These are phyloP conservation scores for Procavia capensis DNA, from an alignment of 2,113 vertebrate genomes.

Conservation along the genomic window DNA sequence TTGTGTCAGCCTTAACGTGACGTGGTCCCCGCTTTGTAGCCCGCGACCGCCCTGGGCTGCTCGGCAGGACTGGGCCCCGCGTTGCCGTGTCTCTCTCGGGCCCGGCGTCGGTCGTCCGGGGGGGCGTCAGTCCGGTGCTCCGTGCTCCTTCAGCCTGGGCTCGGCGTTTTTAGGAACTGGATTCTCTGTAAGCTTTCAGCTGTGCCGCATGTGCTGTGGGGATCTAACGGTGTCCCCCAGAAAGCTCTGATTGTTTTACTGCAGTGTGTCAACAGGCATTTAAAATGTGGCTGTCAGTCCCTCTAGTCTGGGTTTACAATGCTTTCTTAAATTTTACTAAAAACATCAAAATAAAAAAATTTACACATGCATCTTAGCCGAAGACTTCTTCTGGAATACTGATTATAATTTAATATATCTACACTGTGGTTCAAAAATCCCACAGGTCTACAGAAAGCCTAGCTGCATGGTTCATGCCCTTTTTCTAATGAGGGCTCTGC, in stretches of 20 bases:
- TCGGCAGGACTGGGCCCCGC: fast-evolving
- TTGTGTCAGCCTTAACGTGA: background rate
- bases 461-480: background rate
- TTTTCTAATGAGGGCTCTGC: background rate
- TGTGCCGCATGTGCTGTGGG: background rate
- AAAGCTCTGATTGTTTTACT: background rate
- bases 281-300: background rate
- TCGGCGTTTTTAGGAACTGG: background rate
- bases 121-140: background rate
- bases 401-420: background rate
- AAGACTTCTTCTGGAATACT: background rate
- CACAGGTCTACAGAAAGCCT: background rate
- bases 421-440: fast-evolving
- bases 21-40: fast-evolving
- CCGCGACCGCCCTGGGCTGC: fast-evolving
- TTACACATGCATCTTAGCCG: fast-evolving
- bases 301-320: background rate
- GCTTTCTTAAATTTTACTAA: background rate
- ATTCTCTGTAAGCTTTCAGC: background rate
- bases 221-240: fast-evolving
- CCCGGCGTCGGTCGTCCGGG: fast-evolving
- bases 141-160: background rate
- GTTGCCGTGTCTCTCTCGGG: fast-evolving
- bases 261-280: fast-evolving
- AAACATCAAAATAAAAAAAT: background rate